phyloP scores from a whole-genome alignment of 2,797 vertebrate genomes.

The Mastacembelus armatus region DNA sequence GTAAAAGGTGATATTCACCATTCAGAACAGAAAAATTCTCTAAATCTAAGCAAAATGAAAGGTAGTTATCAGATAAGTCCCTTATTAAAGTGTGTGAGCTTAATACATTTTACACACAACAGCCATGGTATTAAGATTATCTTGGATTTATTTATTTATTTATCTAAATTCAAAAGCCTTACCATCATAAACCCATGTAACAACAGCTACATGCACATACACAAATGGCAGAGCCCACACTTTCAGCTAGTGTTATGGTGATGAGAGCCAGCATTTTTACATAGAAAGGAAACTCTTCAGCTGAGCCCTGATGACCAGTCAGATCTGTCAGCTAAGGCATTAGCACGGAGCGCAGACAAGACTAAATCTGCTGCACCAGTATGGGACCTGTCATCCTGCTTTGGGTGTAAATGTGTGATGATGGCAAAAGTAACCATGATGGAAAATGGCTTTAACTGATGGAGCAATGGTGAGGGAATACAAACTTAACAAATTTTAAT shows the following conservation, averaged over 20 bases:
- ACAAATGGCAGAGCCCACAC: conserved; percentile 25
- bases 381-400: conserved; percentile 26
- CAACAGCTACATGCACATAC: conserved; percentile 30
- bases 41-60: too few relatives aligned
- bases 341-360: conserved; percentile 58
- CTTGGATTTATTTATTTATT: too few relatives aligned
- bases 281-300: conserved; percentile 65
- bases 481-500: not conserved
- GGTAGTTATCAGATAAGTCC: too few relatives aligned
- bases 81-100: not conserved
- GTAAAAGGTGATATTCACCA: not conserved
- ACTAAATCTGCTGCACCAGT: conserved; percentile 42
- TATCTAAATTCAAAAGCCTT: too few relatives aligned
- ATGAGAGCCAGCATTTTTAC: conserved; percentile 68
- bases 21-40: not conserved
- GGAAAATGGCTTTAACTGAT: not conserved
- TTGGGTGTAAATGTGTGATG: conserved; percentile 47
- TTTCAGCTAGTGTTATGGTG: conserved; percentile 46
- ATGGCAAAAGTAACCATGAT: conserved; percentile 1
- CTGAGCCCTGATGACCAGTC: conserved; percentile 55
- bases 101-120: not conserved
- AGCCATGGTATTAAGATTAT: too few relatives aligned
- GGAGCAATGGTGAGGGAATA: not conserved
- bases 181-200: conserved; percentile 15
- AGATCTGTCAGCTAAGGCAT: conserved; percentile 77